Evolutionary conservation across 1,140 invertebrate species (phyloP), one percentile per base, ranked within the genome.

Genomic region (Achroia grisella): DNA sequence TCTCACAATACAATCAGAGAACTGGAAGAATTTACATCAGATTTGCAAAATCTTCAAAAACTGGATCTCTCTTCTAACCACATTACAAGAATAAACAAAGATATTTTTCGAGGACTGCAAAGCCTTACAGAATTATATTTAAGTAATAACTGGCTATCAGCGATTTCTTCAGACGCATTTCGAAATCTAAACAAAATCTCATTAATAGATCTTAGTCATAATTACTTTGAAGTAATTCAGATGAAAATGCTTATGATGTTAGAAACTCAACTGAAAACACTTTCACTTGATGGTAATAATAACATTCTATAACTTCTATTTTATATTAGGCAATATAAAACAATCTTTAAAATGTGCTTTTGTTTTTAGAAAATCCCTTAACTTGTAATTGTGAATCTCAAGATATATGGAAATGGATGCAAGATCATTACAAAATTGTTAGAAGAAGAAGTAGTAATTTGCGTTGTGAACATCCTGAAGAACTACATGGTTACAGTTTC

Each of bases 391-490:
- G 95, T 72, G 93, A 95, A 55, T 91, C 93, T 27, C 92, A 95
- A 84, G 93, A 94, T 60, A 85, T 95, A 9, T 96, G 94, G 94
- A 91, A 92, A 86, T 96, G 95, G 95, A 88, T 96, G 56, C 88
- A 92, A 57, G 93, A 95, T 79, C 95, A 96, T 85, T 90, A 93
- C 52, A 93, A 94, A 50, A 88, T 92, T 5, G 84, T 91, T 15
- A 67, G 81, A 37, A 71, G 83, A 57, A 86, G 87, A 52, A 87
- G 81, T 61, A 82, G 82, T 44, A 88, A 89, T 56, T 86, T 95
- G 34, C 89, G 90, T 43, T 96, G 95, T 74, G 91, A 94, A 68
- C 89, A 93, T 55, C 94, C 94, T 0, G 89, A 92, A 33, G 91
- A 94, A 74, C 87, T 96, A 33, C 88, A 90, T 40, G 93, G 93